phyloP scores from a whole-genome alignment of 2,113 vertebrate genomes.

The Tapirus terrestris region DNA sequence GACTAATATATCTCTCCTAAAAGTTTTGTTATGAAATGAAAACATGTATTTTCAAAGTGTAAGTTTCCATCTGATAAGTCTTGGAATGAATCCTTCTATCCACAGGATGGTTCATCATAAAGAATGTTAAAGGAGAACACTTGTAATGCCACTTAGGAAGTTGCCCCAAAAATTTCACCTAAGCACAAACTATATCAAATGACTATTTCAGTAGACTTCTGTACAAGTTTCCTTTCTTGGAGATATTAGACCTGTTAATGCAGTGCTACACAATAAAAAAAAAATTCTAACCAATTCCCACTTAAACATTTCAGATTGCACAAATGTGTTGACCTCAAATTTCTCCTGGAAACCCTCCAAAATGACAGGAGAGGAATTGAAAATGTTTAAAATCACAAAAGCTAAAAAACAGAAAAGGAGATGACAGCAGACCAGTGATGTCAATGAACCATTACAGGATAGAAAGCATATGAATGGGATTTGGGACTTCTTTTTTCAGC shows the following conservation, averaged over 20 bases:
- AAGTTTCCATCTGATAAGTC: neutral
- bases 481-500: neutral
- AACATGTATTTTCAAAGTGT: constrained; percentile 32
- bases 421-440: neutral
- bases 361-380: neutral
- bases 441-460: neutral
- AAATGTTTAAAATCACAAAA: constrained; percentile 40
- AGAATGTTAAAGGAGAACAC: neutral
- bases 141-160: neutral
- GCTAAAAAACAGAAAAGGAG: neutral
- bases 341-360: neutral
- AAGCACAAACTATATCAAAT: neutral
- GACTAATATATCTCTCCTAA: neutral
- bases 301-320: neutral
- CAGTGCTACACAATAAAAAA: neutral
- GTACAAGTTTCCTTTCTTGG: neutral
- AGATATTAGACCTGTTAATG: neutral
- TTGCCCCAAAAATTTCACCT: neutral
- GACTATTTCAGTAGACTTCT: neutral
- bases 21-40: neutral
- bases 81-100: neutral
- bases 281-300: neutral
- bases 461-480: neutral
- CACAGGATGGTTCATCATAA: neutral
- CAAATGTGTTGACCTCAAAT: neutral